A percentile compares a stretch with the other conserved stretches of the same genome.
Conservation (phyloP, 2,888 invertebrate genomes). For the Dione vanillae region DNA sequence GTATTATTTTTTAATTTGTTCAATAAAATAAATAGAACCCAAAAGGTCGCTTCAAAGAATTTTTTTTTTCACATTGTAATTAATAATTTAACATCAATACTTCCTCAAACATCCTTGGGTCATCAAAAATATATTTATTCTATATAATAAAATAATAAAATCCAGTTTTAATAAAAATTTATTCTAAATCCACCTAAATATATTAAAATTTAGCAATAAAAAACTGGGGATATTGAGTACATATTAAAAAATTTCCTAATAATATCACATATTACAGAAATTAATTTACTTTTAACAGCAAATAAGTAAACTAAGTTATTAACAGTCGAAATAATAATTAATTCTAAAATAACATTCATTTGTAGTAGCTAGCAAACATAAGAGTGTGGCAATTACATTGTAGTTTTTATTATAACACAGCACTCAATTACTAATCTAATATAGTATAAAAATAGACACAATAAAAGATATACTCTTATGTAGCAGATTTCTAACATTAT, state of each 20-base stretch:
- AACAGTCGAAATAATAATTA: constrained; percentile 18
- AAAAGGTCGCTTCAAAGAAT: too few relatives aligned
- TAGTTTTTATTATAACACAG: constrained; percentile 41
- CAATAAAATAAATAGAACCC: too few relatives aligned
- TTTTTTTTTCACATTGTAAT: too few relatives aligned
- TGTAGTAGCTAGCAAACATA: constrained; percentile 25
- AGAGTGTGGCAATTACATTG: constrained; percentile 28
- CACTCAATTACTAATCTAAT: constrained; percentile 41
- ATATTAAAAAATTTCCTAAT: constrained; percentile 42
- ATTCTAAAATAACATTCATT: constrained; percentile 4
- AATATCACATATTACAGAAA: constrained; percentile 48
- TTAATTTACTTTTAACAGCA: constrained; percentile 31
- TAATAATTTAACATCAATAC: too few relatives aligned
- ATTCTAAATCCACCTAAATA: constrained; percentile 54
- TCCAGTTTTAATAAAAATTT: constrained; percentile 43
- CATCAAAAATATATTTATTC: not conserved
- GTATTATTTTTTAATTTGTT: too few relatives aligned
- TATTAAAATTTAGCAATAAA: constrained; percentile 49
- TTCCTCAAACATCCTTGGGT: too few relatives aligned
- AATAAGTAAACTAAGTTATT: constrained; percentile 12
- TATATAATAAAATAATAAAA: not conserved
- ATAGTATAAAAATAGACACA: constrained; percentile 31
- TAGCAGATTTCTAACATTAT: constrained; percentile 3
- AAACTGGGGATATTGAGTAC: constrained; percentile 42
- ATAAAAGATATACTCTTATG: constrained; percentile 18